Evolutionary conservation across 37 sponge, comb jelly and placozoan genomes (phyloP), one percentile per base, ranked within the genome.

Genomic region (Geodia barretti): DNA sequence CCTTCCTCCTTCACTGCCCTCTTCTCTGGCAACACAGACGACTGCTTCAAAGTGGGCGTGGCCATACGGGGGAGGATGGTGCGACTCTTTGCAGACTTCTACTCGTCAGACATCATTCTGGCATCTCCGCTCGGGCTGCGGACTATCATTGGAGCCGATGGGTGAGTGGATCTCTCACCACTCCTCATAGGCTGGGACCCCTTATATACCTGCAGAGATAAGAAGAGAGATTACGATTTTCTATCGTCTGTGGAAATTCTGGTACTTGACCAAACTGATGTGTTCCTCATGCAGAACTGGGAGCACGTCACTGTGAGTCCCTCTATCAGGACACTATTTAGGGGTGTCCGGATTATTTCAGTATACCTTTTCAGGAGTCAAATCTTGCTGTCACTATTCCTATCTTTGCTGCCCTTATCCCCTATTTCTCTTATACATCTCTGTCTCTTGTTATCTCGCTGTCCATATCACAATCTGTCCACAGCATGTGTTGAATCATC

Each of bases 261-360:
- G 11, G 82, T 92, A 38, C 26, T 96, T 43, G 92, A 95, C 68
- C 92, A 91, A 41, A 76, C 88, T 33, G 97, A 99, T 82, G 89
- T 99, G 38, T 95, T 92, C 78, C 94, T 99, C 38, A 99, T 99
- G 99, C 99, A 99, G 79, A 99, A 99, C 81, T 99, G 99, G 99
- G 92, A 87, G 37, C 99, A 98, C 72, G 39, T 97, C 29, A 31
- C 35, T 28, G 94, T 93, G 31, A 60, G 80, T 62, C 23, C 11
- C 25, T 32, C 34, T 59, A 20, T 20, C 60, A 20, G 14, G 60
- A 59, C 60, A 59, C 19, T 8, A 30, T 26, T 29, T 30, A 2
- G 9, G 64, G 11, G 4, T 4, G 25, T 64, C 29, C 64, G 8
- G 64, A 29, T 30, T 64, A 26, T 64, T 11, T 26, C 8, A 7